A percentile compares a stretch with the other conserved stretches of the same genome.
Conservation (phyloP, 1,140 invertebrate genomes). For the Monochamus saltuarius region DNA sequence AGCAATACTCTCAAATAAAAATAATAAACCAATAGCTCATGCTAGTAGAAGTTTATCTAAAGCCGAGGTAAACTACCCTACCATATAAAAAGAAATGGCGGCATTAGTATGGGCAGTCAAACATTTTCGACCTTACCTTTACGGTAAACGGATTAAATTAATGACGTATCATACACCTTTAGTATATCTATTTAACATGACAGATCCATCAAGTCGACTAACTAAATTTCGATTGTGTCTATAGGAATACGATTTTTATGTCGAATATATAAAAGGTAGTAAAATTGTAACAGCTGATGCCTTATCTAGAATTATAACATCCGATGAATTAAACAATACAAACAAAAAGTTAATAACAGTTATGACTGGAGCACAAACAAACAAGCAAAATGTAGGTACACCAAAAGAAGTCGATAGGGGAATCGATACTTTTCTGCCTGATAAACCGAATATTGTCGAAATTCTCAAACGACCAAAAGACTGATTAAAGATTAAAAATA, state of each 20-base stretch:
- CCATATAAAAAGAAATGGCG: slow-evolving; percentile 14
- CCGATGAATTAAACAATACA: slow-evolving; percentile 5
- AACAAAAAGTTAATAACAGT: not conserved
- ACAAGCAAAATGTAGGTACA: not conserved
- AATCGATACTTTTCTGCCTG: not conserved
- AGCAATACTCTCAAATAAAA: no score
- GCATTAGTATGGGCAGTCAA: slow-evolving; percentile 5
- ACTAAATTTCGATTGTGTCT: no score
- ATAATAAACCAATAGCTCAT: no score
- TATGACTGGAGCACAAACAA: slow-evolving; percentile 10
- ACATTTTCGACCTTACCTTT: not conserved
- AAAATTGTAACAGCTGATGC: slow-evolving; percentile 6
- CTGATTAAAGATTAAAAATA: not conserved
- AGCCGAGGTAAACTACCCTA: not conserved
- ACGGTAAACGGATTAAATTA: no score
- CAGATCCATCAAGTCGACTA: no score
- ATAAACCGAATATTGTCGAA: slow-evolving; percentile 17
- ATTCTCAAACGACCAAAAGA: slow-evolving; percentile 12
- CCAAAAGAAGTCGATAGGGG: slow-evolving; percentile 3
- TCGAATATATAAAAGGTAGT: slow-evolving; percentile 11
- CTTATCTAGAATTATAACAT: slow-evolving; percentile 12
- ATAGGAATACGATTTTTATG: not conserved
- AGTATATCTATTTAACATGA: no score
- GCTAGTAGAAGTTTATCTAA: slow-evolving; percentile 6
- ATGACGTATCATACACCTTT: no score